Conservation (phyloP, 2,888 invertebrate genomes). For the Aelia acuminata region DNA sequence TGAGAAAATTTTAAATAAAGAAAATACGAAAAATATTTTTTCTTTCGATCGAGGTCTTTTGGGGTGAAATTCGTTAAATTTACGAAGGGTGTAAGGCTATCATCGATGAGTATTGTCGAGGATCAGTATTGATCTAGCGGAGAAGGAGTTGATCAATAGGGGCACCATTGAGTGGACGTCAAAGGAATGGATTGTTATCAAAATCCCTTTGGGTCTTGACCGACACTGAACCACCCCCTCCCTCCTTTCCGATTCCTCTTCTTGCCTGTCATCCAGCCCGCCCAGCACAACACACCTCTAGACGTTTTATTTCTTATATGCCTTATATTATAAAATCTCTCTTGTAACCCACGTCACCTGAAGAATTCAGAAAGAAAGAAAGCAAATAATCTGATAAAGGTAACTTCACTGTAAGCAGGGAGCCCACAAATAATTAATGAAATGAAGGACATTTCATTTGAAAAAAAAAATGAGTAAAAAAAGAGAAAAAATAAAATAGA, state of each 20-base stretch:
- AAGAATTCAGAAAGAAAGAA: too few relatives aligned
- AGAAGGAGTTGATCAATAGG: slow-evolving; percentile 11
- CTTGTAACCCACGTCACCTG: too few relatives aligned
- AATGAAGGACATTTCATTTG: too few relatives aligned
- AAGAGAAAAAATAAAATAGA: too few relatives aligned
- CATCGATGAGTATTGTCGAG: slow-evolving; percentile 13
- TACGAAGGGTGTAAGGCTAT: neutral
- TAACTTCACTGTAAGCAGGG: too few relatives aligned
- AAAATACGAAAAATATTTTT: too few relatives aligned
- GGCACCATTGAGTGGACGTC: slow-evolving; percentile 17
- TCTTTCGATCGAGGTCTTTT: too few relatives aligned
- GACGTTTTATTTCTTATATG: neutral
- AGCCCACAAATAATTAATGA: too few relatives aligned
- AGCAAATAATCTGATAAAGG: too few relatives aligned
- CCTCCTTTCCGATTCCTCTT: neutral
- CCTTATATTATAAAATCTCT: neutral
- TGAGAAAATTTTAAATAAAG: too few relatives aligned
- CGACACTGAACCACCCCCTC: slow-evolving; percentile 1
- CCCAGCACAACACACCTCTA: neutral
- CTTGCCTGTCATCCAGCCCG: neutral
- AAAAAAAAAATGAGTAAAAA: too few relatives aligned
- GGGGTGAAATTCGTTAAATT: neutral
- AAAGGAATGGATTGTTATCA: slow-evolving; percentile 51
- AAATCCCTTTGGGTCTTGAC: slow-evolving; percentile 30
- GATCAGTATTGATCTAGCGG: slow-evolving; percentile 38